These are phyloP conservation scores for Drosophila nigricruria DNA, from an alignment of 2,888 invertebrate species.

Conservation along the genomic window DNA sequence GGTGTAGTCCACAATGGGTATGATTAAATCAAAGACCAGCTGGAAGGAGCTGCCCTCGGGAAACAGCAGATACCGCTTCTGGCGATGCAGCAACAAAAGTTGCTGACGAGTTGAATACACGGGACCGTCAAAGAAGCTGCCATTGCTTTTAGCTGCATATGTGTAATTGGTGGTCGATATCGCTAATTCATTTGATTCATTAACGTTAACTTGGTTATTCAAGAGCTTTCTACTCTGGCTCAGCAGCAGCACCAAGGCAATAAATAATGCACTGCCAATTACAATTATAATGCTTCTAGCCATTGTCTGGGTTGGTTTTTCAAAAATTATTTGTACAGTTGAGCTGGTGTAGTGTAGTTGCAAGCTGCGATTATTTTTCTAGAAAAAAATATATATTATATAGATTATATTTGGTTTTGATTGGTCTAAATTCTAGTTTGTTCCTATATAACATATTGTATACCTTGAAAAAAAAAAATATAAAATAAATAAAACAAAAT, in stretches of 20 bases:
- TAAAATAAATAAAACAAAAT: no score
- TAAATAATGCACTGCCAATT: constrained; percentile 47
- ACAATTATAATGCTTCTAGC: constrained; percentile 58
- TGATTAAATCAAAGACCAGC: constrained; percentile 84
- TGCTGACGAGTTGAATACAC: constrained; percentile 40
- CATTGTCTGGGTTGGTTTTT: constrained; percentile 46
- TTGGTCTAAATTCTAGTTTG: no score
- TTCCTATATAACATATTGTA: no score
- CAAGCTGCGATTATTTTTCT: neutral
- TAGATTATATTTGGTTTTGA: no score
- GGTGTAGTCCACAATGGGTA: constrained; percentile 84
- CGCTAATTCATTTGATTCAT: constrained; percentile 22
- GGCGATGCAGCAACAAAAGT: constrained; percentile 80
- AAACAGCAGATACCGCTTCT: constrained; percentile 86
- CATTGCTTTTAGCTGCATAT: neutral
- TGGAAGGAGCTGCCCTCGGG: constrained; percentile 86
- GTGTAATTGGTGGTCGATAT: neutral
- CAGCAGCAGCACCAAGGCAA: constrained; percentile 35
- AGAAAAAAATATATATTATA: no score
- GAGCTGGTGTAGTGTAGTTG: constrained; percentile 7
- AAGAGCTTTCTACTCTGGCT: constrained; percentile 12
- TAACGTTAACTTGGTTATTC: neutral
- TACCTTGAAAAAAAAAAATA: no score
- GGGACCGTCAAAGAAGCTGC: neutral
- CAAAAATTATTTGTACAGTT: constrained; percentile 16